These are phyloP conservation scores for Cossypha niveicapilla DNA, from an alignment of 2,797 vertebrate genomes.

Conservation along the genomic window DNA sequence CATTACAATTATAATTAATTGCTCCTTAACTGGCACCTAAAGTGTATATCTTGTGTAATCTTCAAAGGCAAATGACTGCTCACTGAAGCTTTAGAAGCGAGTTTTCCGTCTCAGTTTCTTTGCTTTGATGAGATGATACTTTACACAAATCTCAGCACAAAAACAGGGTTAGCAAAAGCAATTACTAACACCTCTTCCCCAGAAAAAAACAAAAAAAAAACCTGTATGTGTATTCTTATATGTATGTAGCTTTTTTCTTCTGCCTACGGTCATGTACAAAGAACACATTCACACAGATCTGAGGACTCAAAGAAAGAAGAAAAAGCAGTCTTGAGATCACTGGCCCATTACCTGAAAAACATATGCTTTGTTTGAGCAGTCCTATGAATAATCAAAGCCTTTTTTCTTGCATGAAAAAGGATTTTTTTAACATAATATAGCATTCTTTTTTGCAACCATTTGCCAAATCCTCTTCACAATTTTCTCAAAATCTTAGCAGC, in stretches of 20 bases:
- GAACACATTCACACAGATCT: not conserved
- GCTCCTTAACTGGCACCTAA: not conserved
- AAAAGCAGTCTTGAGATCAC: not conserved
- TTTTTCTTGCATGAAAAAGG: no score
- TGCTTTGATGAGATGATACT: not conserved
- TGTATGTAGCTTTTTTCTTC: not conserved
- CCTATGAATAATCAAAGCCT: not conserved
- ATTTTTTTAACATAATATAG: not conserved
- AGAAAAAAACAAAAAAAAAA: not conserved
- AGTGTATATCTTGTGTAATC: not conserved
- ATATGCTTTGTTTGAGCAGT: not conserved
- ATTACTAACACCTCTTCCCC: not conserved
- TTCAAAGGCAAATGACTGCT: not conserved
- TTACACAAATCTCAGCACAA: not conserved
- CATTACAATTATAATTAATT: not conserved
- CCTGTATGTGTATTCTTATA: not conserved
- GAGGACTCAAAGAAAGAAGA: not conserved
- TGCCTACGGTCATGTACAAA: not conserved
- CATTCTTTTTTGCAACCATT: not conserved
- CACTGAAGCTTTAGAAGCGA: not conserved
- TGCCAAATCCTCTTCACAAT: not conserved
- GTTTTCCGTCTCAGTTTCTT: not conserved
- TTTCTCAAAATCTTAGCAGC: not conserved
- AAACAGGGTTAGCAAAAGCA: not conserved
- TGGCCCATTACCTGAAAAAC: not conserved